These are phyloP conservation scores for Portunus trituberculatus DNA, from an alignment of 1,140 invertebrate genomes.

Conservation along the genomic window DNA sequence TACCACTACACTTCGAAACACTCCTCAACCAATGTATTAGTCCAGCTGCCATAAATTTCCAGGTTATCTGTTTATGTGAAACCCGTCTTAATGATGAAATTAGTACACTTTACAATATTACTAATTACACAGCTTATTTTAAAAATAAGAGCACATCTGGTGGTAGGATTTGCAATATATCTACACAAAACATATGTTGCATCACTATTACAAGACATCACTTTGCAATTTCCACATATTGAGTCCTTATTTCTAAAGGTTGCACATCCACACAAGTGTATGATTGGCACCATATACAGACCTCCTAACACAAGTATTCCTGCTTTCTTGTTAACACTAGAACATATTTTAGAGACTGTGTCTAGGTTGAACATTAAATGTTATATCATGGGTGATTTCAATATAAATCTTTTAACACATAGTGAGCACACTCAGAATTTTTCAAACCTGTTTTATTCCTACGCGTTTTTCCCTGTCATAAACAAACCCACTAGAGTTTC, in stretches of 20 bases:
- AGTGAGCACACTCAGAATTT: background rate
- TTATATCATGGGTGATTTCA: slow-evolving; percentile 38
- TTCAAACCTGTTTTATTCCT: background rate
- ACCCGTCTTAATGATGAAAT: background rate
- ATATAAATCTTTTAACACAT: background rate
- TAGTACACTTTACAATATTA: background rate
- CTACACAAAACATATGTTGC: background rate
- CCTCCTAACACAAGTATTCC: background rate
- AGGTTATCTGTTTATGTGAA: background rate
- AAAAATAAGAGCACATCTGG: background rate
- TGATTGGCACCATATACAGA: background rate
- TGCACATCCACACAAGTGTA: background rate
- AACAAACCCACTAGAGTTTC: background rate
- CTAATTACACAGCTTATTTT: background rate
- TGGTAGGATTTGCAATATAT: background rate
- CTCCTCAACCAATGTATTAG: background rate
- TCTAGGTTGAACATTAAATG: background rate
- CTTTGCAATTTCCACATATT: background rate
- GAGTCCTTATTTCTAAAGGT: background rate
- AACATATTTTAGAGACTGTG: background rate
- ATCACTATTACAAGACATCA: background rate
- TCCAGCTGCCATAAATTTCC: background rate
- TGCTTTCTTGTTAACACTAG: background rate
- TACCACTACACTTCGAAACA: background rate
- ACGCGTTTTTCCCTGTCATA: background rate